phyloP scores from a whole-genome alignment of 2,888 invertebrate species.

The Lasioglossum figueresi region DNA sequence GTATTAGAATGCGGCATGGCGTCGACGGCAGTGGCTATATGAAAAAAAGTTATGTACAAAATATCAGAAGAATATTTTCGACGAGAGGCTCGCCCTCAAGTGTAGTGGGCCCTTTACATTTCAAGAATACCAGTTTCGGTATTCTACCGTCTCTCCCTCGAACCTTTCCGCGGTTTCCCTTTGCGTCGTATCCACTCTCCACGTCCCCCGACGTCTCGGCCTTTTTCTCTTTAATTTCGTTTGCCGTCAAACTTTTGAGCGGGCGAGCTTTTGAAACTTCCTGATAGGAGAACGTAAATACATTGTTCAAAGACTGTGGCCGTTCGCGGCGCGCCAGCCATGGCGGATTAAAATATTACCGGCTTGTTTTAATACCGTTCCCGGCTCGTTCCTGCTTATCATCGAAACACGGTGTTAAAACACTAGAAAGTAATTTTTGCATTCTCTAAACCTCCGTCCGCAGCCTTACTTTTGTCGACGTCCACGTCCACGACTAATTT shows the following conservation, averaged over 20 bases:
- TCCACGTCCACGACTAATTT: too few relatives aligned
- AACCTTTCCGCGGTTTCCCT: constrained; percentile 52
- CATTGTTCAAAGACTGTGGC: constrained; percentile 41
- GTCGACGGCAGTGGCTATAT: constrained; percentile 12
- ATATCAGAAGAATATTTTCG: constrained; percentile 58
- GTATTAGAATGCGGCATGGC: not conserved
- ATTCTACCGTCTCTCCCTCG: constrained; percentile 43
- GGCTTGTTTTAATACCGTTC: constrained; percentile 19
- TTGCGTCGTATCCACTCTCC: constrained; percentile 48
- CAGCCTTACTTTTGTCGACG: too few relatives aligned
- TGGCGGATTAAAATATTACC: constrained; percentile 26
- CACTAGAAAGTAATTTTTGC: too few relatives aligned
- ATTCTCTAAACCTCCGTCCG: too few relatives aligned
- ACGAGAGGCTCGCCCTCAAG: constrained; percentile 58
- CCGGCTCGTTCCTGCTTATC: not conserved
- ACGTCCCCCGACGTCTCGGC: constrained; percentile 33
- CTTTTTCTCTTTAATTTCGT: constrained; percentile 68
- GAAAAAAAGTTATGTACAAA: constrained; percentile 49
- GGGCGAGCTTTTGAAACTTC: constrained; percentile 62
- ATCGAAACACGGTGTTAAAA: not conserved
- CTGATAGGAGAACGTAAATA: constrained; percentile 52
- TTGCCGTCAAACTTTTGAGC: constrained; percentile 72
- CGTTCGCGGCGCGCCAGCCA: constrained; percentile 15
- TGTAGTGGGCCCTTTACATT: constrained; percentile 63
- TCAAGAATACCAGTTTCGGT: constrained; percentile 71